Evolutionary conservation across 2,888 invertebrate genomes (phyloP).

Genomic region (Chrysotoxum bicinctum): DNA sequence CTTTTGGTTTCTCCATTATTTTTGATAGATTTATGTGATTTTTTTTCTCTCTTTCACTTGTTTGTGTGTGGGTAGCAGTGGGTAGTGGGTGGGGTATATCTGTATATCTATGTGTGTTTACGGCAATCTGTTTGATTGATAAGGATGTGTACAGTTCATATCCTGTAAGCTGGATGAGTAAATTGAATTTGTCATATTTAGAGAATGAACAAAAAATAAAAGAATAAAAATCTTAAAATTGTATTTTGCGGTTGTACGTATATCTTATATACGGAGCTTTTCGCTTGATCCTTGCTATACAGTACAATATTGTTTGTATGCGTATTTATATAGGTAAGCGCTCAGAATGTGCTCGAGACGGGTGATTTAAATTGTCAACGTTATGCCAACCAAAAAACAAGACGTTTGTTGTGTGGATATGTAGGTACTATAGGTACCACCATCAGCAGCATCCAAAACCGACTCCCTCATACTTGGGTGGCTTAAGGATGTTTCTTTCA

Average conservation of each 20-base stretch:
- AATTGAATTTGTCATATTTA: constrained; percentile 77
- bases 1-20: constrained; percentile 43
- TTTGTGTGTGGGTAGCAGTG: no score
- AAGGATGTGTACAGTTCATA: constrained; percentile 33
- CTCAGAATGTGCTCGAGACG: constrained; percentile 32
- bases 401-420: constrained; percentile 8
- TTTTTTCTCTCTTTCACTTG: neutral
- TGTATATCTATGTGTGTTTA: constrained; percentile 23
- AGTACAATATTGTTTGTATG: neutral
- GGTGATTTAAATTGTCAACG: constrained; percentile 42
- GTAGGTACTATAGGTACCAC: neutral
- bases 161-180: constrained; percentile 35
- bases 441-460: neutral
- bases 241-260: constrained; percentile 69
- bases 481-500: constrained; percentile 31
- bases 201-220: constrained; percentile 55
- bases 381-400: constrained; percentile 31
- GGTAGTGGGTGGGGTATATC: neutral
- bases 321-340: neutral
- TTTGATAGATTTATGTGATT: constrained; percentile 35
- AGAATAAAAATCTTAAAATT: constrained; percentile 57
- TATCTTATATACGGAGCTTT: constrained; percentile 12
- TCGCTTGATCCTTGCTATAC: constrained; percentile 23
- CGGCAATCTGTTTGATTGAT: constrained; percentile 67
- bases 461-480: constrained; percentile 6